Percentiles rank a stretch among this genome's conserved stretches.
These are phyloP conservation scores for Cephus nigrinus DNA, from an alignment of 2,888 invertebrate species.

Conservation along the genomic window DNA sequence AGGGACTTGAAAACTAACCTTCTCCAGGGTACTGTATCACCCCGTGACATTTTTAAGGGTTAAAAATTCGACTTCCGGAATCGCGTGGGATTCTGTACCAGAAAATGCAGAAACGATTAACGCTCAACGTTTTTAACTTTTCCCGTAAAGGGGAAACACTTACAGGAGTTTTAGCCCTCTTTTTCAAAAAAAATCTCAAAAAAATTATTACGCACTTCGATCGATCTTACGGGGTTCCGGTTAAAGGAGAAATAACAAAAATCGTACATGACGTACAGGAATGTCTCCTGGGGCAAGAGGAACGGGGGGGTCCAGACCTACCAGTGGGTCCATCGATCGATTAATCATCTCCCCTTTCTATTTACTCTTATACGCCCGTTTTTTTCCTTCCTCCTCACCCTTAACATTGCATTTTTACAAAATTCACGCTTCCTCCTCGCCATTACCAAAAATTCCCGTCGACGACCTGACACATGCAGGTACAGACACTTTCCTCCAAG, in stretches of 20 bases:
- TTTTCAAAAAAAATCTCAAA: background rate
- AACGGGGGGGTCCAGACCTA: background rate
- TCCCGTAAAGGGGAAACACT: background rate
- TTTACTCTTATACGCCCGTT: slow-evolving; percentile 34
- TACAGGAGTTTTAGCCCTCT: background rate
- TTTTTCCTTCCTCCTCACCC: slow-evolving; percentile 1
- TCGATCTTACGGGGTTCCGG: slow-evolving; percentile 6
- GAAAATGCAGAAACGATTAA: background rate
- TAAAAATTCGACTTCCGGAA: background rate
- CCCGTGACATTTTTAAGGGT: background rate
- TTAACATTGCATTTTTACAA: background rate
- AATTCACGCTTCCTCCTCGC: slow-evolving; percentile 28
- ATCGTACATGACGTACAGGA: slow-evolving; percentile 8
- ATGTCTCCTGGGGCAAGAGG: slow-evolving; percentile 6
- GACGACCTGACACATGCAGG: slow-evolving; percentile 9
- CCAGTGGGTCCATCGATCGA: slow-evolving; percentile 44
- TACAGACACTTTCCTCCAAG: slow-evolving; percentile 8
- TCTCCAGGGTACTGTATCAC: background rate
- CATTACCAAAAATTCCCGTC: slow-evolving; percentile 32
- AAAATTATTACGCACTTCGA: slow-evolving; percentile 1
- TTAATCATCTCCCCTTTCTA: slow-evolving; percentile 54
- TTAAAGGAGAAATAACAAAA: slow-evolving; percentile 11
- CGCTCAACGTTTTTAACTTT: background rate
- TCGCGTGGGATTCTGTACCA: background rate
- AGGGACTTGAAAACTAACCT: background rate